Evolutionary conservation across 2,888 invertebrate genomes (phyloP), one percentile per base, ranked within the genome.

Genomic region (Drosophila imparisetae): DNA sequence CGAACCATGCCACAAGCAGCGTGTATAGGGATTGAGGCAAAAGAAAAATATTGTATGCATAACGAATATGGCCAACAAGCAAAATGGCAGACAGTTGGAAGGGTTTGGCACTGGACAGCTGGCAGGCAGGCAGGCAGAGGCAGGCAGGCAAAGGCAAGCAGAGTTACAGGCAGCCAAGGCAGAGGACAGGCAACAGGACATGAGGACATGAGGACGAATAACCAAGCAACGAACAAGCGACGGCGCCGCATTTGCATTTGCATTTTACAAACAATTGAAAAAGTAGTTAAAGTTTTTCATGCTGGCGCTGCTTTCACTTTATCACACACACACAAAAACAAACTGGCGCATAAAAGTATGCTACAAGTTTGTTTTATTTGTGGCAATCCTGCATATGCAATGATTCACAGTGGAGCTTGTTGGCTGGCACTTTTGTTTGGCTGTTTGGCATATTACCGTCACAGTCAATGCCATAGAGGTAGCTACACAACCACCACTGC

Each of bases 181-280:
- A 6, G 11, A 21, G 21, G 2, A 59, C 76, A 59, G 72, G 66
- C 72, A 67, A 49, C 75, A 67, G 67, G 72, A 72, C 75, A 75
- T 54, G 65, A 67, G 67, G 72, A 72, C 75, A 75, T 58, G 65
- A 38, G 63, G 54, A 66, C 64, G 72, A 59, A 59, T 61, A 69
- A 48, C 50, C 61, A 61, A 40, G 69, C 49, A 69, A 52, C 59
- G 42, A 40, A 52, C 62, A 42, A 58, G 66, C 63, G 70, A 63
- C 62, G 71, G 75, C 62, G 64, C 48, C 63, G 52, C 68, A 76
- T 80, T 79, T 78, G 87, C 87, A 86, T 86, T 89, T 86, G 86
- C 86, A 86, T 86, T 86, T 89, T 86, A 84, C 86, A 86, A 86
- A 86, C 86, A 86, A 89, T 86, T 86, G 89, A 86, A 89, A 86